A percentile compares a stretch with the other conserved stretches of the same genome.
Conservation (phyloP, 2,888 invertebrate genomes). For the Patella ulyssiponensis region DNA sequence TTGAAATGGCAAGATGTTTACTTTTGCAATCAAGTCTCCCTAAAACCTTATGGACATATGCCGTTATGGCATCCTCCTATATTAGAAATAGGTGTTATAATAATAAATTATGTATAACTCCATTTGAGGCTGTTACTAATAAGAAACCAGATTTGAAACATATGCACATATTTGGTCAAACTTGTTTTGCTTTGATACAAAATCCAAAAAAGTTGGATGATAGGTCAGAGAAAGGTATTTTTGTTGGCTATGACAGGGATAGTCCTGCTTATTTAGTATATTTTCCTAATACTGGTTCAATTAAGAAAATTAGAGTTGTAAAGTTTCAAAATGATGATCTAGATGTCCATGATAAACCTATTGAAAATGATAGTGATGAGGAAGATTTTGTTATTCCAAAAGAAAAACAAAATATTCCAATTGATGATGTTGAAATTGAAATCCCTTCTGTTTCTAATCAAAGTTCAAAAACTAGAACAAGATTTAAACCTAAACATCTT, state of each 20-base stretch:
- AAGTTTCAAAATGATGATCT: constrained; percentile 16
- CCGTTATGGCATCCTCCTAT: constrained; percentile 32
- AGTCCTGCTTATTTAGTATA: constrained; percentile 34
- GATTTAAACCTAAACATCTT: constrained; percentile 3
- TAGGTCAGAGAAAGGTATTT: no score
- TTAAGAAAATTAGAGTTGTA: constrained; percentile 24
- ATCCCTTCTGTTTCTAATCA: no score
- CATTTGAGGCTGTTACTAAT: constrained; percentile 29
- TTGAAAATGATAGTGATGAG: constrained; percentile 3
- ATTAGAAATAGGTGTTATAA: constrained; percentile 38
- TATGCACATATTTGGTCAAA: no score
- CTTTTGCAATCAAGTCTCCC: constrained; percentile 28
- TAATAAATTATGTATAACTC: constrained; percentile 18
- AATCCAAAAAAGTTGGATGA: no score
- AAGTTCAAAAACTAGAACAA: not conserved
- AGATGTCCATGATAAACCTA: not conserved
- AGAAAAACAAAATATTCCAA: not conserved
- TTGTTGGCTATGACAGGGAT: constrained; percentile 35
- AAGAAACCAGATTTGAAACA: constrained; percentile 10
- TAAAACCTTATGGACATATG: constrained; percentile 39
- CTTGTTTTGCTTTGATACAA: no score
- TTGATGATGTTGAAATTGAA: not conserved
- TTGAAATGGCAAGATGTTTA: constrained; percentile 39
- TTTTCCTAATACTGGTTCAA: constrained; percentile 27
- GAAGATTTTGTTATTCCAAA: not conserved